Evolutionary conservation across 1,140 invertebrate genomes (phyloP).

Genomic region (Drosophila nigromelanica): DNA sequence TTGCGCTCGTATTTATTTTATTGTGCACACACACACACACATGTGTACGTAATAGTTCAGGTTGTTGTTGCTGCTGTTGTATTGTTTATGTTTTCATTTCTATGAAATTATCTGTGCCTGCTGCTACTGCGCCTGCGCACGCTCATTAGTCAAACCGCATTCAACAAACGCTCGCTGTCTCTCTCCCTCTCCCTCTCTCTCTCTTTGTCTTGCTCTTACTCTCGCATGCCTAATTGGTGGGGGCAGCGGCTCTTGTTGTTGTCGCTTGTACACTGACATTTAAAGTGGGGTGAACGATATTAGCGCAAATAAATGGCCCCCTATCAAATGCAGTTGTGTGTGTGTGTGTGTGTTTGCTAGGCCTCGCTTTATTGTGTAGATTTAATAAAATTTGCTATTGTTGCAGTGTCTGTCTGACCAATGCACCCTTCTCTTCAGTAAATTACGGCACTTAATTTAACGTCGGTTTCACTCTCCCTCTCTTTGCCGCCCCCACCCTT

Average conservation of each 20-base stretch:
- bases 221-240: conserved; percentile 44
- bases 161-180: conserved; percentile 3
- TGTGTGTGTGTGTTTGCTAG: conserved; percentile 7
- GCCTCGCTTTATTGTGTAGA: conserved; percentile 58
- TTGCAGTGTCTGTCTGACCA: conserved; percentile 53
- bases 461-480: conserved; percentile 30
- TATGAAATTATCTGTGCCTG: conserved; percentile 26
- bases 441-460: conserved; percentile 65
- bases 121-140: conserved; percentile 47
- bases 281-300: conserved; percentile 81
- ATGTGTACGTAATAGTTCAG: background rate
- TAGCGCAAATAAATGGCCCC: conserved; percentile 79
- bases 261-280: conserved; percentile 69
- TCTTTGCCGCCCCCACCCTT: conserved; percentile 29
- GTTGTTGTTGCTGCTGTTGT: conserved; percentile 7
- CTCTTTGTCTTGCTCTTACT: conserved; percentile 34
- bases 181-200: conserved; percentile 7
- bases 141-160: conserved; percentile 25
- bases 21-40: conserved; percentile 5
- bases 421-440: conserved; percentile 37
- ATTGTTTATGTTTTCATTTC: conserved; percentile 32
- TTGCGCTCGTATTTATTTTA: conserved; percentile 45
- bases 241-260: conserved; percentile 30
- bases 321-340: conserved; percentile 66
- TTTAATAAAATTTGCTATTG: conserved; percentile 71